These are phyloP conservation scores for Drosophila pectinifera DNA, from an alignment of 1,140 invertebrate genomes.

Conservation along the genomic window DNA sequence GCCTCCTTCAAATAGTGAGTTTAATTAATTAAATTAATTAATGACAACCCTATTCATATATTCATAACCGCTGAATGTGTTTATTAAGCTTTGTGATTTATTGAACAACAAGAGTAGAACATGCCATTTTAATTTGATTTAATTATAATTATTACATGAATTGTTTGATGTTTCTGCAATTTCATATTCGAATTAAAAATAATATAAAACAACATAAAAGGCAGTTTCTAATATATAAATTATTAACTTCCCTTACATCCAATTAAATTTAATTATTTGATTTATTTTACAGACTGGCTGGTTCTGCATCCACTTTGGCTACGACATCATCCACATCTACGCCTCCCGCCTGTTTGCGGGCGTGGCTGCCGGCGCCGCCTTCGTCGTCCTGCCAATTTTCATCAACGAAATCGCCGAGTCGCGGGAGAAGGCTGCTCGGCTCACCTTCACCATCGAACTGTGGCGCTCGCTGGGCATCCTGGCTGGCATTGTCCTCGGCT, in stretches of 20 bases:
- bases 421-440: slow-evolving; percentile 50
- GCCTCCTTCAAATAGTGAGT: slow-evolving; percentile 76
- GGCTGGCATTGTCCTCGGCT: slow-evolving; percentile 60
- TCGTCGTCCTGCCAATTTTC: slow-evolving; percentile 86
- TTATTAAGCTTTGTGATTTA: background rate
- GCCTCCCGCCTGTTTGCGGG: slow-evolving; percentile 85
- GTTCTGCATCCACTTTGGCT: slow-evolving; percentile 78
- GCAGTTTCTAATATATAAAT: background rate
- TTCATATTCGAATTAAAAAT: too few species aligned
- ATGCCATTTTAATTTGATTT: background rate
- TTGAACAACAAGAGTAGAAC: too few species aligned
- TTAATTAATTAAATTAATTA: background rate
- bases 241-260: background rate
- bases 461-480: slow-evolving; percentile 73
- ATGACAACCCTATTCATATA: background rate
- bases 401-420: slow-evolving; percentile 86
- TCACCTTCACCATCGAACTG: slow-evolving; percentile 69
- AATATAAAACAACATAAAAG: too few species aligned
- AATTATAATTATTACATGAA: background rate
- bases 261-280: too few species aligned
- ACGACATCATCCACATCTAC: slow-evolving; percentile 76
- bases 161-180: background rate
- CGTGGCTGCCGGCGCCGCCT: slow-evolving; percentile 84
- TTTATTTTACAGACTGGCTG: slow-evolving; percentile 61
- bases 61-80: background rate